Conservation (phyloP, 2,113 vertebrate species). For the Ptyas mucosa region DNA sequence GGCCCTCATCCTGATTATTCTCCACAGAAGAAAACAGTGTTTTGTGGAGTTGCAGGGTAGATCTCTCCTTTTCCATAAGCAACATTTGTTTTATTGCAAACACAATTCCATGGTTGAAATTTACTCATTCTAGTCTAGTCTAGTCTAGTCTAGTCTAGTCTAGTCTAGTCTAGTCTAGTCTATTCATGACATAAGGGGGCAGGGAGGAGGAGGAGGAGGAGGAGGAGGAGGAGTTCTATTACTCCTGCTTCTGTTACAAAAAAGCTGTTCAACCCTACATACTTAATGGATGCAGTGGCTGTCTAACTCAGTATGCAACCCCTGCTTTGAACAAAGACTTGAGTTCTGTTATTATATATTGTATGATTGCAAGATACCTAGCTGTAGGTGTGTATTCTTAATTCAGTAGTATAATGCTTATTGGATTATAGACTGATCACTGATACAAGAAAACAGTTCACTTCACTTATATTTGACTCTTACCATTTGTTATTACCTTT, state of each 20-base stretch:
- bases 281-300: background rate
- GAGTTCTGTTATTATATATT: fast-evolving
- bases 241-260: background rate
- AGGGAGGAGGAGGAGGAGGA: background rate
- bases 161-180: too few relatives aligned
- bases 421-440: background rate
- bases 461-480: background rate
- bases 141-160: too few relatives aligned
- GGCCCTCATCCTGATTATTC: background rate
- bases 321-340: fast-evolving
- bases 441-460: background rate
- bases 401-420: fast-evolving
- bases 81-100: background rate
- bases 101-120: background rate
- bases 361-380: background rate
- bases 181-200: background rate
- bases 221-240: background rate
- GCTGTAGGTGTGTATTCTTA: background rate
- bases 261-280: background rate
- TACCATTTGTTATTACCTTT: fast-evolving
- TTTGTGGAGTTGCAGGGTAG: background rate
- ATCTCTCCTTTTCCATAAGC: background rate
- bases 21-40: background rate
- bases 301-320: fast-evolving
- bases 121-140: background rate